These are phyloP conservation scores for Trochalopteron elliotii DNA, from an alignment of 2,113 vertebrate genomes.

Conservation along the genomic window DNA sequence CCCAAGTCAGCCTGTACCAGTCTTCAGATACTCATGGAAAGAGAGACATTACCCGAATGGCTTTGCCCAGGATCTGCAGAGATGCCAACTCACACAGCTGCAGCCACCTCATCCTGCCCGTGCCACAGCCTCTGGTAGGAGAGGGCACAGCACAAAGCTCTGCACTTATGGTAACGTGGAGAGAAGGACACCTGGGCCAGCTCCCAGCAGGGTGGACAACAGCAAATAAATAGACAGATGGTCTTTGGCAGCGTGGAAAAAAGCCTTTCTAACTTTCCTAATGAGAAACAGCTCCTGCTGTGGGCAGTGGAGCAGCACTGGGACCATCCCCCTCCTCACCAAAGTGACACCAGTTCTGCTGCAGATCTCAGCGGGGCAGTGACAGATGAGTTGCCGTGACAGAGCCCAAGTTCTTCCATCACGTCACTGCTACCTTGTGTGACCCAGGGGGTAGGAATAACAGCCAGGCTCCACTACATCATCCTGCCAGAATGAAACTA, in stretches of 20 bases:
- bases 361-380: not conserved
- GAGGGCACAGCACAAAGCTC: not conserved
- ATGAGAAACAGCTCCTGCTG: not conserved
- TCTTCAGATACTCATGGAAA: not conserved
- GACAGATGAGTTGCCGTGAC: not conserved
- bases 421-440: conserved; percentile 26
- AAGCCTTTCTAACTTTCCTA: not conserved
- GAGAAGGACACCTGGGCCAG: not conserved
- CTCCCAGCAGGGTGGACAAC: not conserved
- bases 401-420: conserved; percentile 19
- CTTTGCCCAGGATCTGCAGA: not conserved
- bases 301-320: not conserved
- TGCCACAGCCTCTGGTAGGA: not conserved
- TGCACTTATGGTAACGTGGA: accelerated
- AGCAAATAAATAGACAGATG: not conserved
- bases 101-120: not conserved
- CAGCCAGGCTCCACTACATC: not conserved
- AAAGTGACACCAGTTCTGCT: not conserved
- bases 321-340: not conserved
- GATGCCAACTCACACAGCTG: not conserved
- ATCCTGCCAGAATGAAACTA: not conserved
- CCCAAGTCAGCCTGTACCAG: not conserved
- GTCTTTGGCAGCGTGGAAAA: not conserved
- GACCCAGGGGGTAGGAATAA: conserved; percentile 42
- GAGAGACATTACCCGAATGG: accelerated